phyloP scores from a whole-genome alignment of 2,797 vertebrate genomes.

The Alcedo quadribrachys region DNA sequence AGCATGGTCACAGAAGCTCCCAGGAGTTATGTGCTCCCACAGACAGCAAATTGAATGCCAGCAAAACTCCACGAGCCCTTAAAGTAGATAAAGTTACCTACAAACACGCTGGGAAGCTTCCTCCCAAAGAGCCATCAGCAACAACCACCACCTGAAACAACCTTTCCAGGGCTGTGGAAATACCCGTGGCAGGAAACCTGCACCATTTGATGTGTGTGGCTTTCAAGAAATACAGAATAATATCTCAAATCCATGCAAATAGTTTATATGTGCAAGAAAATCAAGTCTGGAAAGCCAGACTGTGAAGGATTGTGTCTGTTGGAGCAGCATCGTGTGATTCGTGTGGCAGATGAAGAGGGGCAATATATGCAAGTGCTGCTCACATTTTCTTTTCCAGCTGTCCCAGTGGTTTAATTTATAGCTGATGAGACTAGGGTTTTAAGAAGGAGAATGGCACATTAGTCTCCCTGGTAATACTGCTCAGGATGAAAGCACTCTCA shows the following conservation, averaged over 20 bases:
- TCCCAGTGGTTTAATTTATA: not conserved
- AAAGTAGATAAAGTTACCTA: not conserved
- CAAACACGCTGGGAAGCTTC: accelerated
- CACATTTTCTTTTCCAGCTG: not conserved
- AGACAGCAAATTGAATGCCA: not conserved
- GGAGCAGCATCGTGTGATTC: not conserved
- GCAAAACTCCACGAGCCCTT: not conserved
- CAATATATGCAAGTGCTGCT: not conserved
- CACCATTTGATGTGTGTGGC: not conserved
- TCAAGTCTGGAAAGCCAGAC: not conserved
- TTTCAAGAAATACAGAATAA: not conserved
- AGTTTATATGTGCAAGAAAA: not conserved
- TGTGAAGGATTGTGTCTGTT: not conserved
- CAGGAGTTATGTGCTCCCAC: accelerated
- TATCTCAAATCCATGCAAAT: not conserved
- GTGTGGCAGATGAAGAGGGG: not conserved
- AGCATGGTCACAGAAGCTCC: accelerated
- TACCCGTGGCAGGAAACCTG: accelerated
- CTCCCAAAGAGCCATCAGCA: not conserved
- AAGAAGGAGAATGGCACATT: not conserved
- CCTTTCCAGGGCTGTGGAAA: not conserved
- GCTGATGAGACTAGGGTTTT: not conserved
- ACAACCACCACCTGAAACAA: not conserved
- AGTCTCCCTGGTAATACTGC: not conserved
- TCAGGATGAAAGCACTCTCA: not conserved